These are phyloP conservation scores for Uromys caudimaculatus DNA, from an alignment of 2,797 vertebrate species.

Conservation along the genomic window DNA sequence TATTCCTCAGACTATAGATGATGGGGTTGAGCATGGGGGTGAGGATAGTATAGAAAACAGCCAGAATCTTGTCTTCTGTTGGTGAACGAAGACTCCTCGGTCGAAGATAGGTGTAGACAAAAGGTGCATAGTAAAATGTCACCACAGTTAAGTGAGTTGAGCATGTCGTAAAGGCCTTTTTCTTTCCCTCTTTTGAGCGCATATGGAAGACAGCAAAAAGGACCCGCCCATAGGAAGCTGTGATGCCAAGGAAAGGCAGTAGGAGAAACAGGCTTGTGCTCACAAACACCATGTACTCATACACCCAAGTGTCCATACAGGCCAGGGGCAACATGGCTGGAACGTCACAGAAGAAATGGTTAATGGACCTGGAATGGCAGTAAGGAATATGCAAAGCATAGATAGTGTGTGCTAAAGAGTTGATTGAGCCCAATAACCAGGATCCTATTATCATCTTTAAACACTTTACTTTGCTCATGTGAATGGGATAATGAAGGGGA, in stretches of 20 bases:
- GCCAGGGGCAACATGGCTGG: conserved; percentile 61
- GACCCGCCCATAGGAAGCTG: conserved; percentile 42
- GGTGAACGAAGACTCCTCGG: conserved; percentile 42
- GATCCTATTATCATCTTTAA: conserved; percentile 48
- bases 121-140: conserved; percentile 60
- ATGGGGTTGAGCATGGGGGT: conserved; percentile 64
- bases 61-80: conserved; percentile 53
- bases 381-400: conserved; percentile 57
- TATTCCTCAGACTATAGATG: conserved; percentile 68
- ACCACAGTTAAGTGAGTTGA: conserved; percentile 66
- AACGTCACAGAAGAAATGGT: conserved; percentile 65
- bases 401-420: conserved; percentile 43
- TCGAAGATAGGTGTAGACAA: conserved; percentile 65
- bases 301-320: conserved; percentile 27
- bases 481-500: conserved; percentile 30
- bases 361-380: conserved; percentile 10
- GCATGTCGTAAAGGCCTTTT: conserved; percentile 49
- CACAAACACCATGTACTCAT: conserved; percentile 17
- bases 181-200: conserved; percentile 47
- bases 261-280: conserved; percentile 8
- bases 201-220: conserved; percentile 50
- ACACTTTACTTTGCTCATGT: conserved; percentile 52
- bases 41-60: conserved; percentile 65
- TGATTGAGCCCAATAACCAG: conserved; percentile 53
- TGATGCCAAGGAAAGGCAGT: conserved; percentile 60